These are phyloP conservation scores for Drosophila equinoxialis DNA, from an alignment of 1,140 invertebrate species.

Conservation along the genomic window DNA sequence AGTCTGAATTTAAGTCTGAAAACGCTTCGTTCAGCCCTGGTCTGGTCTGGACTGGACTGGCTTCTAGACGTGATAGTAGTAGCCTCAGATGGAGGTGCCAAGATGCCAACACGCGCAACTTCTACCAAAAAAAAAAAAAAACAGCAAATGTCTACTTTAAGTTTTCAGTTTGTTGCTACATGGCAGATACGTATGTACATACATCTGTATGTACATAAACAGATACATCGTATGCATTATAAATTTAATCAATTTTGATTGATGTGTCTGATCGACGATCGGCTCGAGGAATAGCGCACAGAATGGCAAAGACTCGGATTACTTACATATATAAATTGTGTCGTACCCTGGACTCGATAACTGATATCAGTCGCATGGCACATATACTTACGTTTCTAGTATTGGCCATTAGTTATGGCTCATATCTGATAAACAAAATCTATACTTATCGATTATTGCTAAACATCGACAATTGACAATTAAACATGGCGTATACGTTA, in stretches of 20 bases:
- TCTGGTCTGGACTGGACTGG: conserved; percentile 26
- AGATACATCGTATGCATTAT: conserved; percentile 44
- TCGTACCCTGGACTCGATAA: neutral
- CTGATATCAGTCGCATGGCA: too few species aligned
- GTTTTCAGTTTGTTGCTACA: conserved; percentile 12
- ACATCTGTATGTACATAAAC: conserved; percentile 43
- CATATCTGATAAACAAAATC: too few species aligned
- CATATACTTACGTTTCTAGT: too few species aligned
- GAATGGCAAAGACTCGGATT: conserved; percentile 9
- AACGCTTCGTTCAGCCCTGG: conserved; percentile 8
- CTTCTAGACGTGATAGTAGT: conserved; percentile 20
- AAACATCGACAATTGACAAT: too few species aligned
- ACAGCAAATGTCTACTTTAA: conserved; percentile 58
- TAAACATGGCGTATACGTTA: too few species aligned
- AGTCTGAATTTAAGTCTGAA: conserved; percentile 15
- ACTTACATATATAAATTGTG: neutral
- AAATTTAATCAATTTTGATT: conserved; percentile 79
- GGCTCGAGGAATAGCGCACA: conserved; percentile 31
- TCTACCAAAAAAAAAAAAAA: conserved; percentile 7
- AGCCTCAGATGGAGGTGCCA: conserved; percentile 70
- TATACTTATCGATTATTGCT: too few species aligned
- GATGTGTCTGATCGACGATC: conserved; percentile 60
- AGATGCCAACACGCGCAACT: conserved; percentile 70
- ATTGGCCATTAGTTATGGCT: too few species aligned
- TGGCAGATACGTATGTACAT: conserved; percentile 2